Evolutionary conservation across 2,113 vertebrate species (phyloP).

Genomic region (Fukomys damarensis): DNA sequence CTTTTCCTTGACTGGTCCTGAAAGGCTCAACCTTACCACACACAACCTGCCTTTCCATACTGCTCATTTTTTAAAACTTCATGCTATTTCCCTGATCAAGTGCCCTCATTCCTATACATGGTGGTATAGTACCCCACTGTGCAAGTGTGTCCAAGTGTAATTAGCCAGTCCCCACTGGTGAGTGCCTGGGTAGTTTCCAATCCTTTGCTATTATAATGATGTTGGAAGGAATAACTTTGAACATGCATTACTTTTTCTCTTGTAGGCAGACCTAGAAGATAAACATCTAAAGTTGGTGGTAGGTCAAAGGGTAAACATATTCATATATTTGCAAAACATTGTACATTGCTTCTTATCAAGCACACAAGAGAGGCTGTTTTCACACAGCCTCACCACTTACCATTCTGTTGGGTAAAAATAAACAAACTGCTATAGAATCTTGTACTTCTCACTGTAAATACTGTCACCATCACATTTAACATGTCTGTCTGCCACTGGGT

Average conservation of each 20-base stretch:
- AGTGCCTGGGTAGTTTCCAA: background rate
- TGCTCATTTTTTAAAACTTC: background rate
- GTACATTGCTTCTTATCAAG: background rate
- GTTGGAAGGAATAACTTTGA: background rate
- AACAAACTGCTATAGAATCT: background rate
- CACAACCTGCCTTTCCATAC: background rate
- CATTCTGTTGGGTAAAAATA: conserved; percentile 29
- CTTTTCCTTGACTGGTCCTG: background rate
- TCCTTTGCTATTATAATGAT: background rate
- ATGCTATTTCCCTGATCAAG: background rate
- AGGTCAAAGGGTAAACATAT: conserved; percentile 34
- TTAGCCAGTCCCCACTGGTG: background rate
- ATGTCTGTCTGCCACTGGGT: background rate
- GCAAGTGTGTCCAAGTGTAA: background rate
- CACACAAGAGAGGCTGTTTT: background rate
- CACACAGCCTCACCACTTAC: background rate
- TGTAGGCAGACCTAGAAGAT: background rate
- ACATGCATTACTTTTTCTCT: background rate
- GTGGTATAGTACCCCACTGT: conserved; percentile 14
- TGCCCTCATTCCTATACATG: background rate
- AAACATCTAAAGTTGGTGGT: background rate
- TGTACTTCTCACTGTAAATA: background rate
- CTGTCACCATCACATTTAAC: background rate
- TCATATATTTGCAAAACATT: conserved; percentile 14
- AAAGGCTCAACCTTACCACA: background rate